Base-by-base conservation (phyloP, 2,797 vertebrate species). In the Semaprochilodus insignis region DNA sequence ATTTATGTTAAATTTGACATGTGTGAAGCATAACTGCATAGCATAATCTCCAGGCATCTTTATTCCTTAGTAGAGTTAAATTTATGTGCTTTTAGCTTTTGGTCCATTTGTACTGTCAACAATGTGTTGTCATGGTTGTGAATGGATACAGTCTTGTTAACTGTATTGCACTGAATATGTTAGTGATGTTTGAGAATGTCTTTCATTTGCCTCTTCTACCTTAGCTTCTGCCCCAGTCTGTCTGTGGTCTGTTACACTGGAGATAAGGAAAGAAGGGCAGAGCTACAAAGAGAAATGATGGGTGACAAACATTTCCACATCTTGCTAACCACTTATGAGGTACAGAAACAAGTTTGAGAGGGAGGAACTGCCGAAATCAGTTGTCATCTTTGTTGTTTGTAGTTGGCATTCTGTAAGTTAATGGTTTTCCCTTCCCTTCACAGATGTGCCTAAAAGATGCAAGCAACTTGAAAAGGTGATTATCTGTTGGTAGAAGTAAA, bases 281-380 rank as follows among this genome's bases (percentile, higher is more conserved):
- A 89, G 81, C 89, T 97, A 44, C 97, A 96, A 89, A 91, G 80
- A 74, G 88, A 93, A 19, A 74, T 96, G 23, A 90, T 78, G 0
- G 75, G 86, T 36, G 77, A 78, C 0, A 55, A 81, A 57, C 23
- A 63, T 63, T 96, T 97, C 83, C 87, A 90, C n/a, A 93, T 94
- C 25, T 87, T 99, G 67, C 93, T 99, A 83, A 97, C 96, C 5
- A 97, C 97, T 0, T 99, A 97, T 0, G 97, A 99, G 95, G 97
- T 97, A 85, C 0, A 67, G 54, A 34, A 19, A 44, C 25, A 21
- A 17, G 6, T 62, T 69, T 57, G 59, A 8, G 34, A 31, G 48
- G 36, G 31, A 62, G 31, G 11, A 6, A 44, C 8, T 44, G 40
- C 40, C 8, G 8, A 44, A 44, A n/a, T 16, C 15, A 2, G 4